These are phyloP conservation scores for Phyllostomus discolor DNA, from an alignment of 2,113 vertebrate genomes.

Conservation along the genomic window DNA sequence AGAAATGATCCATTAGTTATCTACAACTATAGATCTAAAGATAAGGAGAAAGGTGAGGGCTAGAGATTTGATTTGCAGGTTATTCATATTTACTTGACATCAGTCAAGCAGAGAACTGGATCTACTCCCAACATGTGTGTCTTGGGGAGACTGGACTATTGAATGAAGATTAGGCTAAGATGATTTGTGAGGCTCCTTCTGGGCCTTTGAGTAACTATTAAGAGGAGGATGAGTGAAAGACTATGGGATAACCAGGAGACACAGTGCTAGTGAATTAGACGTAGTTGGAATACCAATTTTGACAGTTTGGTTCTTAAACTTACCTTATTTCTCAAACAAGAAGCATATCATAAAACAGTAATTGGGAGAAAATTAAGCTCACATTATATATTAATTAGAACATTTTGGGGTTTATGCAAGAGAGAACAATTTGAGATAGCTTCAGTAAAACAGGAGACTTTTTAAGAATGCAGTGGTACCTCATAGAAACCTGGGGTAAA, in stretches of 20 bases:
- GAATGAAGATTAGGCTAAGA: not conserved
- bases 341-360: not conserved
- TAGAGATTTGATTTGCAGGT: not conserved
- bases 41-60: not conserved
- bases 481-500: not conserved
- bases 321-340: slow-evolving; percentile 19
- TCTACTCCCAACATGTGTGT: not conserved
- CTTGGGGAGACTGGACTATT: not conserved
- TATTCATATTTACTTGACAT: not conserved
- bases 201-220: not conserved
- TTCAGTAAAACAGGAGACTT: not conserved
- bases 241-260: not conserved
- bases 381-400: not conserved
- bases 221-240: not conserved
- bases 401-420: not conserved
- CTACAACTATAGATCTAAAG: not conserved
- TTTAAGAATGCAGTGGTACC: not conserved
- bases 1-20: not conserved
- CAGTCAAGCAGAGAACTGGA: not conserved
- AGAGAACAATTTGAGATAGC: not conserved
- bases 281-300: not conserved
- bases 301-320: not conserved
- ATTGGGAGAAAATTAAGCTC: not conserved
- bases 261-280: not conserved
- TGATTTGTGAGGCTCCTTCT: not conserved